Conservation (phyloP, 2,113 vertebrate genomes). For the Perca flavescens region DNA sequence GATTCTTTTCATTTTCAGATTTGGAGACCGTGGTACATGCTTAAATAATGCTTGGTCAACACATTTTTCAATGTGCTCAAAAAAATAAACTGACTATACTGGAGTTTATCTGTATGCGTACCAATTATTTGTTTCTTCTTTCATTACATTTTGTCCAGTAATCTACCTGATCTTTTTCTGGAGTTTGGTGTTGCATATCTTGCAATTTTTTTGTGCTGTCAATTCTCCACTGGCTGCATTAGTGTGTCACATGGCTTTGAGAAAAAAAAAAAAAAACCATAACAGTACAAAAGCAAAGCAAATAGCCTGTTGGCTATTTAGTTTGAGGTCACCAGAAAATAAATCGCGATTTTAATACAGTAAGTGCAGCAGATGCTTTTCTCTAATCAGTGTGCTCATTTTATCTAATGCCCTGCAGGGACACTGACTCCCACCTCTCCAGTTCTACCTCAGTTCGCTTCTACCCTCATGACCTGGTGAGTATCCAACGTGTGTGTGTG, state of each 20-base stretch:
- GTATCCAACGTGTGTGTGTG: constrained; percentile 53
- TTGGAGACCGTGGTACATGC: neutral
- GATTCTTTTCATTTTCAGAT: neutral
- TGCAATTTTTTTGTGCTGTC: neutral
- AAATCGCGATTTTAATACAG: constrained; percentile 41
- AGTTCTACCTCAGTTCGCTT: constrained; percentile 99
- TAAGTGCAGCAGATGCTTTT: constrained; percentile 27
- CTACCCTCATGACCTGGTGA: constrained; percentile 99
- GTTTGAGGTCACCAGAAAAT: constrained; percentile 33
- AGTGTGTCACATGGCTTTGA: neutral
- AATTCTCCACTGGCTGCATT: neutral
- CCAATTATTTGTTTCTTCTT: neutral
- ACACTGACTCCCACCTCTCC: constrained; percentile 98
- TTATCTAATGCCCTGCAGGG: constrained; percentile 86
- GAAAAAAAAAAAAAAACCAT: neutral
- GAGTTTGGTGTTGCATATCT: neutral
- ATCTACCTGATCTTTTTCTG: neutral
- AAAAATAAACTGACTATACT: neutral
- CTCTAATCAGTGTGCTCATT: constrained; percentile 40
- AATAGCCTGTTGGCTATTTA: constrained; percentile 16
- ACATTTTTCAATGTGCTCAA: neutral
- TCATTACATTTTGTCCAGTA: neutral
- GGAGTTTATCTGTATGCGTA: neutral
- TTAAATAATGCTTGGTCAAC: neutral
- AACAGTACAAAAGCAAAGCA: constrained; percentile 20